A percentile compares a stretch with the other conserved stretches of the same genome.
phyloP scores from a whole-genome alignment of 2,888 invertebrate genomes.

The Ametastegia equiseti region DNA sequence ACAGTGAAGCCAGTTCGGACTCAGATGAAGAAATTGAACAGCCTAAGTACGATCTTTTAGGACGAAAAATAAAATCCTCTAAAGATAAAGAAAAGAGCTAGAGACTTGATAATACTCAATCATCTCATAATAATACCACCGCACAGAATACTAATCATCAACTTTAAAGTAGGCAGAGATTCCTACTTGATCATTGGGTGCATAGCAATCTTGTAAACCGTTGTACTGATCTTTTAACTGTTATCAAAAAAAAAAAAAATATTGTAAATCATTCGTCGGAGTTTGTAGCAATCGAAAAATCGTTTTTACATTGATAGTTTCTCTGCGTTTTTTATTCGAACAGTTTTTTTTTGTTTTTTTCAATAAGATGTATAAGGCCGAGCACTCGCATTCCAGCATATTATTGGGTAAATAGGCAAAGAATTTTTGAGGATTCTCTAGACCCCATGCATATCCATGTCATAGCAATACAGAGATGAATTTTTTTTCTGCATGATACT shows the following conservation, averaged over 20 bases:
- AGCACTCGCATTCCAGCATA: background rate
- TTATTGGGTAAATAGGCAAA: background rate
- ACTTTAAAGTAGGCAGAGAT: background rate
- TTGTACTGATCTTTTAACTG: background rate
- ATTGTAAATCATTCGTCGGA: background rate
- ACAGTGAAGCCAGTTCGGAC: slow-evolving; percentile 83
- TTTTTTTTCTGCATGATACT: background rate
- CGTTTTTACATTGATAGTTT: background rate
- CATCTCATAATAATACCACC: background rate
- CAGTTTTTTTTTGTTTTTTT: background rate
- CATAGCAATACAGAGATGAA: background rate
- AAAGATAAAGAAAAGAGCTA: slow-evolving; percentile 63
- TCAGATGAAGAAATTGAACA: slow-evolving; percentile 81
- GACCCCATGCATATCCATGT: background rate
- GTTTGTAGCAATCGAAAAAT: background rate
- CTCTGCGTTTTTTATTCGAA: background rate
- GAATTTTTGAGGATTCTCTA: background rate
- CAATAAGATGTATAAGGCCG: background rate
- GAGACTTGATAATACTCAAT: slow-evolving; percentile 39
- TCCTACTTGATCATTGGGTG: slow-evolving; percentile 5
- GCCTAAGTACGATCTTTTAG: slow-evolving; percentile 74
- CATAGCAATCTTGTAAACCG: background rate
- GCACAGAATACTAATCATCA: background rate
- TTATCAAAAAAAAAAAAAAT: background rate
- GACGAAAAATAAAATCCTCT: slow-evolving; percentile 69